Conservation (phyloP, 2,888 invertebrate genomes). For the Parascotia fuliginaria region DNA sequence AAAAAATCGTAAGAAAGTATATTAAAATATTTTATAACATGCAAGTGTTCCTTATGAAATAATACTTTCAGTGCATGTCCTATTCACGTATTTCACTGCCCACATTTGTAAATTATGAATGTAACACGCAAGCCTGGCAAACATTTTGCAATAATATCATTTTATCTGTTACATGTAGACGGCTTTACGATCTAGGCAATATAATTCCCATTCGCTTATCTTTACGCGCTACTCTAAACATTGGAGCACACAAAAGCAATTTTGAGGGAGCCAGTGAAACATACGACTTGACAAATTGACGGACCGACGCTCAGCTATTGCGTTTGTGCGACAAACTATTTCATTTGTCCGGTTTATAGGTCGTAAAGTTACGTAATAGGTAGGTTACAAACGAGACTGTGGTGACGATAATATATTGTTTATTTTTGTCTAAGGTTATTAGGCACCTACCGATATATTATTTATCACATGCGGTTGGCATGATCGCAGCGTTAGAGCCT, state of each 20-base stretch:
- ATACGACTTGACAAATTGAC: conserved; percentile 63
- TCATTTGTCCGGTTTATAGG: conserved; percentile 68
- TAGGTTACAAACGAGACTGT: conserved; percentile 46
- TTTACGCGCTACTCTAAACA: conserved; percentile 44
- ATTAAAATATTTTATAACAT: too few species aligned
- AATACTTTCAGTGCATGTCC: neutral
- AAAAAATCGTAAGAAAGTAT: too few species aligned
- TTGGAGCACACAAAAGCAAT: conserved; percentile 58
- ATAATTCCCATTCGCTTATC: conserved; percentile 49
- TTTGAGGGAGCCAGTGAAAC: conserved; percentile 48
- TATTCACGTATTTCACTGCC: neutral
- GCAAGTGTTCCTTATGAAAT: neutral
- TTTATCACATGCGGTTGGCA: conserved; percentile 42
- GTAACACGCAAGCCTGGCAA: conserved; percentile 7
- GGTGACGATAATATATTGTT: conserved; percentile 56
- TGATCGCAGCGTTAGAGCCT: conserved; percentile 21
- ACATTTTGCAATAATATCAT: conserved; percentile 39
- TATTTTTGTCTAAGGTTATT: conserved; percentile 41
- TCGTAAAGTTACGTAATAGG: conserved; percentile 56
- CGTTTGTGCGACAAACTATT: conserved; percentile 59
- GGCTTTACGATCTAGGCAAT: conserved; percentile 39
- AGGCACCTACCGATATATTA: conserved; percentile 45
- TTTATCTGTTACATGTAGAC: conserved; percentile 36
- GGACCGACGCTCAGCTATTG: conserved; percentile 50
- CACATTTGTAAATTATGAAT: neutral